Base-by-base conservation (phyloP, 1,140 invertebrate genomes). In the Pinna nobilis region DNA sequence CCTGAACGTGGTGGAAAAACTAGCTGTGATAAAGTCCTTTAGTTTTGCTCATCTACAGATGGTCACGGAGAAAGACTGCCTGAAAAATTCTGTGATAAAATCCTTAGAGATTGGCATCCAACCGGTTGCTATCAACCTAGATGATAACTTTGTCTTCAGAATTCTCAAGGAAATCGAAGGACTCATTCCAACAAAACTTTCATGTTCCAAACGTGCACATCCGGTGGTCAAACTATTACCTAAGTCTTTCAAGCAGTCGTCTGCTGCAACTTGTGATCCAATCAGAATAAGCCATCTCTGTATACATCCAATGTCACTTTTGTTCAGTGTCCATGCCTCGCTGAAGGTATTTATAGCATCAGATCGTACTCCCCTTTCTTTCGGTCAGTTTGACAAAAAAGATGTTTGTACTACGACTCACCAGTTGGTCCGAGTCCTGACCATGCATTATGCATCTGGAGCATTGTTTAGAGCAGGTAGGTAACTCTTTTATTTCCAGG, bases 371-470 rank as follows among this genome's bases (percentile, higher is more conserved):
- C 96, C 96, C 0, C 88, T 99, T 3, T 92, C 93, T 1, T 95
- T 98, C 85, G 92, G 92, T 1, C 91, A 91, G 30, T 98, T 97
- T 88, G 92, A 94, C 79, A 91, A 93, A 33, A 90, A 90, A 18
- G 91, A 94, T 80, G 84, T 98, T 53, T 90, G 94, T 53, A 96
- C 95, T 0, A 94, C 95, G 0, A 59, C 69, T 18, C 94, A 94
- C 74, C 92, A 93, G 64, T 90, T 98, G 44, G 94, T 95, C 0
- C 94, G 95, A 84, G 92, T 93, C 0, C 84, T 98, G 39, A 94
- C 94, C 0, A 93, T 96, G 89, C 96, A 98, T 90, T 98, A 97
- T 87, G 91, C 97, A 4, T 95, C 95, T 13, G 95, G 94, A 13
- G 95, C 96, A 0, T 93, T 98, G 70, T 95, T 97, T 76, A 94